Evolutionary conservation across 2,888 invertebrate species (phyloP).

Genomic region (Pheosia tremula): DNA sequence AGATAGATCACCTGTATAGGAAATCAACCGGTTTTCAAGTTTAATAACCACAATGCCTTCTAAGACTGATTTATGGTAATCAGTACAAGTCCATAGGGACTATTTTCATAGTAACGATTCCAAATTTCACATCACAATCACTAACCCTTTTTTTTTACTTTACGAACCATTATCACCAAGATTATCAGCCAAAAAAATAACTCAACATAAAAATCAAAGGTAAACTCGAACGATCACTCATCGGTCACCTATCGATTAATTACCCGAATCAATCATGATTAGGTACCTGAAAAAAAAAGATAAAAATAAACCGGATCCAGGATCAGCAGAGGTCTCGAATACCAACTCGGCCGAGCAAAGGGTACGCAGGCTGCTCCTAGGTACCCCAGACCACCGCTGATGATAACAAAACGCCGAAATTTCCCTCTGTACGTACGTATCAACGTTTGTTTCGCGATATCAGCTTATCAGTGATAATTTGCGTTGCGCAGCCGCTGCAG

Average conservation of each 20-base stretch:
- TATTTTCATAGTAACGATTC: too few species aligned
- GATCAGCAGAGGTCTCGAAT: slow-evolving; percentile 86
- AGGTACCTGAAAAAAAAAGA: slow-evolving; percentile 62
- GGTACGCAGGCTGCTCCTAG: slow-evolving; percentile 59
- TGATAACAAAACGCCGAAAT: slow-evolving; percentile 68
- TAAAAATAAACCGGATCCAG: slow-evolving; percentile 72
- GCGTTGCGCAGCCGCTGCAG: slow-evolving; percentile 28
- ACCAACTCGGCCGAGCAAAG: slow-evolving; percentile 71
- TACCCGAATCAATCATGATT: slow-evolving; percentile 76
- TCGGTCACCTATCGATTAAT: slow-evolving; percentile 62
- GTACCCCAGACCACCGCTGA: slow-evolving; percentile 84
- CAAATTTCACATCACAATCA: slow-evolving; percentile 11
- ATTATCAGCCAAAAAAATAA: background rate
- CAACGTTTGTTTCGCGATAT: slow-evolving; percentile 54
- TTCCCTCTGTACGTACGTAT: slow-evolving; percentile 56
- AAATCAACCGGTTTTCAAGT: too few species aligned
- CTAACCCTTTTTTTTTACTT: slow-evolving; percentile 12
- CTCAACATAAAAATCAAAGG: slow-evolving; percentile 10
- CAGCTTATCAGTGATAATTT: slow-evolving; percentile 71
- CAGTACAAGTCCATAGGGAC: too few species aligned
- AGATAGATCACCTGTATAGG: too few species aligned
- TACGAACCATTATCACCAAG: slow-evolving; percentile 8
- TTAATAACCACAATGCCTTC: too few species aligned
- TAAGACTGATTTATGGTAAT: too few species aligned
- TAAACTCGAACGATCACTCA: slow-evolving; percentile 17